A percentile compares a stretch with the other conserved stretches of the same genome.
Conservation (phyloP, 2,113 vertebrate species). For the Pipra filicauda region DNA sequence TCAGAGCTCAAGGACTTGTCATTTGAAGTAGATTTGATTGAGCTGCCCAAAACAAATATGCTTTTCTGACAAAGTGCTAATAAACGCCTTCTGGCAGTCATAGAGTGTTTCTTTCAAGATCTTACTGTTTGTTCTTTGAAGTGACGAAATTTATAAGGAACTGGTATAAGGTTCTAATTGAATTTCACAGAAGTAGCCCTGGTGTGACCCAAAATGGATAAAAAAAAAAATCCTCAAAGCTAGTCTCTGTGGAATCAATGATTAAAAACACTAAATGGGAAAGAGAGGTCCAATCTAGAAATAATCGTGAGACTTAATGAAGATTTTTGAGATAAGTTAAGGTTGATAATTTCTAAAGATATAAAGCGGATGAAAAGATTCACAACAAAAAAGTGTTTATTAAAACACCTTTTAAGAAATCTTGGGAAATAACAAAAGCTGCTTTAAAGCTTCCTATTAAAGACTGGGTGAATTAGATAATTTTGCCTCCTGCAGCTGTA, state of each 20-base stretch:
- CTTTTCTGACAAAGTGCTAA: constrained; percentile 76
- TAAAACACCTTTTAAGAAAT: constrained; percentile 70
- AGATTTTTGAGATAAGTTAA: constrained; percentile 67
- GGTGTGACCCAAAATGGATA: constrained; percentile 60
- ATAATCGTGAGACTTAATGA: constrained; percentile 67
- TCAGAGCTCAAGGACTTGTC: constrained; percentile 40
- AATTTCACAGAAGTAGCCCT: constrained; percentile 76
- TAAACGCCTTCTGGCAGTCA: constrained; percentile 65
- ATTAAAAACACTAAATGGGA: constrained; percentile 54
- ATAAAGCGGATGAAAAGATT: constrained; percentile 57
- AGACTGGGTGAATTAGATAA: constrained; percentile 48
- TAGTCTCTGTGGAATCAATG: constrained; percentile 47
- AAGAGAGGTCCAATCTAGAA: constrained; percentile 42
- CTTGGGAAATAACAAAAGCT: constrained; percentile 50
- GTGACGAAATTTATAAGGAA: constrained; percentile 70
- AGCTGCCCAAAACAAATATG: constrained; percentile 64
- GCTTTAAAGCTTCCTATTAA: constrained; percentile 65
- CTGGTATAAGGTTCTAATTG: constrained; percentile 77
- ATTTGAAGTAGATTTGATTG: constrained; percentile 71
- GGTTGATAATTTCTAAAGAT: constrained; percentile 56
- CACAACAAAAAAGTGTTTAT: constrained; percentile 70
- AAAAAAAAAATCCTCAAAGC: constrained; percentile 22
- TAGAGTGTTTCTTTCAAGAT: constrained; percentile 70
- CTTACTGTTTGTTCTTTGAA: constrained; percentile 71
- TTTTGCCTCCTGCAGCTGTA: constrained; percentile 55